Evolutionary conservation across 2,797 vertebrate genomes (phyloP).

Genomic region (Hemibagrus guttatus): DNA sequence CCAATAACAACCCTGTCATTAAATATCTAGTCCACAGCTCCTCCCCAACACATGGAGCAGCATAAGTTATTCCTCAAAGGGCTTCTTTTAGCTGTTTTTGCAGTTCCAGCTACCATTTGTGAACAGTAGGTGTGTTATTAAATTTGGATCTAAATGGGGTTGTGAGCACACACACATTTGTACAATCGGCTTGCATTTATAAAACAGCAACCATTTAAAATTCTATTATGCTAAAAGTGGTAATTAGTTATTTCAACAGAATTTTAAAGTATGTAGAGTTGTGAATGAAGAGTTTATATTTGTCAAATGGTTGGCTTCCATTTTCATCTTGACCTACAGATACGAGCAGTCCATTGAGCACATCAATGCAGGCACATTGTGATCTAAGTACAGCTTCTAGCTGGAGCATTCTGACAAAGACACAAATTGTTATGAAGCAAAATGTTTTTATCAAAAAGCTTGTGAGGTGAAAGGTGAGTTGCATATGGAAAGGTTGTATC

Average conservation of each 20-base stretch:
- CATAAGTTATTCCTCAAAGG: background rate
- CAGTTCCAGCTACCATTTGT: too few relatives aligned
- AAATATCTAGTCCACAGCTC: background rate
- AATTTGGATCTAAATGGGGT: background rate
- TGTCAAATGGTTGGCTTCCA: background rate
- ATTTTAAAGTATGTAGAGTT: too few relatives aligned
- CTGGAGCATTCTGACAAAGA: slow-evolving; percentile 18
- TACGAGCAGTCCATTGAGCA: slow-evolving; percentile 31
- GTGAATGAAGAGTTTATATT: too few relatives aligned
- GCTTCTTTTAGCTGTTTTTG: too few relatives aligned
- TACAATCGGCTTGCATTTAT: background rate
- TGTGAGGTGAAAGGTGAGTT: background rate
- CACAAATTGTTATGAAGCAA: slow-evolving; percentile 32
- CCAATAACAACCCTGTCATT: background rate
- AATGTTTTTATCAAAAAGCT: background rate
- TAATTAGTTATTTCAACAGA: too few relatives aligned
- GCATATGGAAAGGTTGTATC: background rate
- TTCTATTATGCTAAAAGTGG: too few relatives aligned
- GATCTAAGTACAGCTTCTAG: slow-evolving; percentile 25
- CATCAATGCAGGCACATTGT: slow-evolving; percentile 22
- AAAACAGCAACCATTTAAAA: background rate
- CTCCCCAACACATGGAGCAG: background rate
- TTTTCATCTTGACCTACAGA: slow-evolving; percentile 18
- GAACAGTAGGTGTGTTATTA: too few relatives aligned
- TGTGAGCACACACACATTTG: background rate